Base-by-base conservation (phyloP, 2,113 vertebrate species). In the Zosterops lateralis region DNA sequence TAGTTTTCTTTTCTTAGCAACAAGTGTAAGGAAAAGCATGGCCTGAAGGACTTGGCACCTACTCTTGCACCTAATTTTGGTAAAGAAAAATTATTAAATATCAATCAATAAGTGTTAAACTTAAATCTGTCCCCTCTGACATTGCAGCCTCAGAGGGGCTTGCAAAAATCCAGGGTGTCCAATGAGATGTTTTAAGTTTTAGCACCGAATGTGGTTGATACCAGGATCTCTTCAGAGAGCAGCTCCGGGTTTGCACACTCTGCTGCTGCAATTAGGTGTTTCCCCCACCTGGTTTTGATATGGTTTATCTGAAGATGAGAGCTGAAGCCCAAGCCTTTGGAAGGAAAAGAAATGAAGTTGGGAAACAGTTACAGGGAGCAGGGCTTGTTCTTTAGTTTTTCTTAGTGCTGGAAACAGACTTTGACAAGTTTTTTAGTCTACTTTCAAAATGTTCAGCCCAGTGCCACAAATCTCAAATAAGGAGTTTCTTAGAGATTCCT, bases 161-260 rank as follows among this genome's bases (percentile, higher is more conserved):
- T 84, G 47, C 47, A 66, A 31, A 86, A 42, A 76, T 21, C 12
- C 19, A 12, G 58, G 26, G 28, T 34, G 25, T 70, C 42, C 56
- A 14, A 7, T 21, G 42, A 66, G 40, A 53, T 34, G 25, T 31
- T 91, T n/a, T 0, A 2, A 36, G 22, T 32, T 84, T 85, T 83
- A 68, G 45, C 24, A 6, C 3, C 0, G 0, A 36, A 14, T 4
- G 50, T 47, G 15, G 25, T 9, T 57, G 42, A 22, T 32, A 6
- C 14, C 20, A 34, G 25, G 8, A 18, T 77, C 48, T 61, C 14
- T 47, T 51, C 65, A 72, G 10, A 34, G 20, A 56, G 15, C 5
- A 36, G 61, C 14, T 38, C 17, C 7, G 28, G 34, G 34, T 71
- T 48, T 73, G 40, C 21, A 51, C 36, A 25, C 17, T 54, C 42